Evolutionary conservation across 2,113 vertebrate species (phyloP), one percentile per base, ranked within the genome.

Genomic region (Talpa occidentalis): DNA sequence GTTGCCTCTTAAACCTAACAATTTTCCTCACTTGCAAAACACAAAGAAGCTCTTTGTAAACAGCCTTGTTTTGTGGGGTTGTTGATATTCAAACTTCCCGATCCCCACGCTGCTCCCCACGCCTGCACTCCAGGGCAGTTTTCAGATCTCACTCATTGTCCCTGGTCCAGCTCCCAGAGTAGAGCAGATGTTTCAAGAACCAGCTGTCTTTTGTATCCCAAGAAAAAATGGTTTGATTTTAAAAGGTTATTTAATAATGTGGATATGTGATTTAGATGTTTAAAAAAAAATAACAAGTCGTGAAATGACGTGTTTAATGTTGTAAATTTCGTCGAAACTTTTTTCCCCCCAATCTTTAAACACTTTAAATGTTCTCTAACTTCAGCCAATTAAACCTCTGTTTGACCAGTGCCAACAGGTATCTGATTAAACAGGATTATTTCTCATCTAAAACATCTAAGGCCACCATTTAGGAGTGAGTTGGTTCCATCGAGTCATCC

Each of bases 161-260:
- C 30, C 15, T 59, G 7, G 28, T 62, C 84, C 16, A 81, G 44
- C 40, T 21, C 24, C 15, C n/a, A 62, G 67, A n/a, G 54, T 10
- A 47, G n/a, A 66, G 72, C 24, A 30, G 15, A 37, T 88, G 40
- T 82, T 90, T 92, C 47, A n/a, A 91, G 28, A 81, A 44, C 44
- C 37, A 74, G 49, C 22, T 84, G 42, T 83, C 35, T 90, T 90
- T 77, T 83, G 24, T 82, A 37, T 47, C 70, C 21, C 60, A 54
- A 86, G 67, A 12, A 52, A 91, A 90, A 91, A 11, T 44, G 22
- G 47, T 94, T 77, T 77, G 11, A 52, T 95, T 94, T 52, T 2
- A 56, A 86, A 90, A 93, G 56, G 21, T 24, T 96, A 35, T 89
- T 93, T 86, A 77, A 70, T 84, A 44, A 82, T 73, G 32, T 35